These are phyloP conservation scores for Pangasius mekongensis DNA, from an alignment of 2,797 vertebrate species.

Conservation along the genomic window DNA sequence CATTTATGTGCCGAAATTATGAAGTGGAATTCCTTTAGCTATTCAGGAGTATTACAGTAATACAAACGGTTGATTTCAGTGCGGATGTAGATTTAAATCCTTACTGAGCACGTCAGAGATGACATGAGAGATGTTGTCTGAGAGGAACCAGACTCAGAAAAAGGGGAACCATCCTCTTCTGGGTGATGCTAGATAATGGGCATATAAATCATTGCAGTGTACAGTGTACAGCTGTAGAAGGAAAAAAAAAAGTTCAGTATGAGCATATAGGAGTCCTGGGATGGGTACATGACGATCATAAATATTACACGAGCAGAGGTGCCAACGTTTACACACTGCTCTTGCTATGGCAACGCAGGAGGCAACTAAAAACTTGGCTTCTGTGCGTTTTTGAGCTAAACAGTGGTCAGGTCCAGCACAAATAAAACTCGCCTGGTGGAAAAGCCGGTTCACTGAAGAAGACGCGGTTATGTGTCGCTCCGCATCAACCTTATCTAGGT, in stretches of 20 bases:
- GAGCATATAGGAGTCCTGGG: neutral
- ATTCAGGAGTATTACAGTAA: neutral
- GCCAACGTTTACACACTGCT: neutral
- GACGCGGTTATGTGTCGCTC: neutral
- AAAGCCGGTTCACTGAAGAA: neutral
- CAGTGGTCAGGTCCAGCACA: neutral
- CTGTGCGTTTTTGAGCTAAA: too few relatives aligned
- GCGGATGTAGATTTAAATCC: neutral
- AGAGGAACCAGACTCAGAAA: slow-evolving; percentile 7
- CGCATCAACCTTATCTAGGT: neutral
- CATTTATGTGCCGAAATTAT: neutral
- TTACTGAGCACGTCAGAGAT: neutral
- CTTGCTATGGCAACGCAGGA: neutral
- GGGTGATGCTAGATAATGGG: neutral
- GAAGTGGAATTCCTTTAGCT: neutral
- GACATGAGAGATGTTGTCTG: neutral
- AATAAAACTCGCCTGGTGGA: neutral
- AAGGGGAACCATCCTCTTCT: neutral
- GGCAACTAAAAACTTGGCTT: neutral
- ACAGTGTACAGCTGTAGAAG: neutral
- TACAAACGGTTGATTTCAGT: too few relatives aligned
- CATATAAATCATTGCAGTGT: neutral
- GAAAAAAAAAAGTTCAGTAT: neutral
- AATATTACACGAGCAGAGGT: neutral
- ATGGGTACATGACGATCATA: neutral